phyloP scores from a whole-genome alignment of 2,888 invertebrate species.

The Rhingia rostrata region DNA sequence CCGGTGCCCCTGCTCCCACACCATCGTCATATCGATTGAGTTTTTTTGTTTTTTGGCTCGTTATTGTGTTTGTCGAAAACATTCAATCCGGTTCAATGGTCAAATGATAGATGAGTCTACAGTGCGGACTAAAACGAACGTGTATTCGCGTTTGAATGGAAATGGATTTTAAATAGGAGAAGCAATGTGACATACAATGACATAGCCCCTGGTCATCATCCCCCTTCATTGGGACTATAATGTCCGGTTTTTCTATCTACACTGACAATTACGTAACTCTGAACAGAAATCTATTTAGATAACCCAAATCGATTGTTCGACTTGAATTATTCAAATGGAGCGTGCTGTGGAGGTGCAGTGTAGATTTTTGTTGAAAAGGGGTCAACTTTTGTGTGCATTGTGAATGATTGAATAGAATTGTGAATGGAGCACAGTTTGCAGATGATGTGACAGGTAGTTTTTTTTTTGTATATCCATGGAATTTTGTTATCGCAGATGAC shows the following conservation, averaged over 20 bases:
- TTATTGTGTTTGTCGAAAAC: neutral
- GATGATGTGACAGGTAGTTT: neutral
- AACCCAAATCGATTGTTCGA: slow-evolving; percentile 63
- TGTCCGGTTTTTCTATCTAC: slow-evolving; percentile 56
- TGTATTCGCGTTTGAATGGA: slow-evolving; percentile 26
- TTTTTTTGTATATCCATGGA: too few species aligned
- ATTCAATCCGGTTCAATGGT: slow-evolving; percentile 40
- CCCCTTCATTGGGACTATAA: slow-evolving; percentile 43
- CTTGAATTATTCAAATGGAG: slow-evolving; percentile 24
- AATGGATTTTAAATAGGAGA: slow-evolving; percentile 17
- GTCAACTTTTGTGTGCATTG: slow-evolving; percentile 16
- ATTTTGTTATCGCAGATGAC: too few species aligned
- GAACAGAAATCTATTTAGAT: slow-evolving; percentile 53
- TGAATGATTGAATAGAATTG: neutral
- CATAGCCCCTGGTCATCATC: slow-evolving; percentile 14
- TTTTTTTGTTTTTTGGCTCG: neutral
- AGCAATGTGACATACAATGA: slow-evolving; percentile 28
- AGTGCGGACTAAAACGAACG: neutral
- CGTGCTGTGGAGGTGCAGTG: slow-evolving; percentile 26
- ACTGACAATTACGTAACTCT: slow-evolving; percentile 61
- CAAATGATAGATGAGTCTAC: slow-evolving; percentile 28
- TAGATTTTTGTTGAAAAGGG: slow-evolving; percentile 17
- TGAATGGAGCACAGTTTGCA: neutral
- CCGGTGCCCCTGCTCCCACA: neutral
- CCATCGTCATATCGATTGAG: slow-evolving; percentile 1